phyloP scores from a whole-genome alignment of 2,888 invertebrate species.

The Papilio gigon region DNA sequence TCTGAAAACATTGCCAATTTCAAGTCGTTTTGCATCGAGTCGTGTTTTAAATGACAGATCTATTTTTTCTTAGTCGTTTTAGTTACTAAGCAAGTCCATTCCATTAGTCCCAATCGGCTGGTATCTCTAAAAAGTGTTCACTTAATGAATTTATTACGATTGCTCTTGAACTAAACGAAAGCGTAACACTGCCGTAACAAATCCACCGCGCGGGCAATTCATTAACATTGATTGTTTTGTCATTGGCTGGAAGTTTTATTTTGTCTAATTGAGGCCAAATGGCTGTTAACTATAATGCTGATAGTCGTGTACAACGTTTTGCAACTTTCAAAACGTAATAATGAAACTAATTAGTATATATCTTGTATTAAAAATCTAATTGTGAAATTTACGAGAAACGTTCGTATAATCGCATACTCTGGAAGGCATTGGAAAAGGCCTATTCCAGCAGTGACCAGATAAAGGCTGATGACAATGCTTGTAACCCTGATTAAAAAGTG shows the following conservation, averaged over 20 bases:
- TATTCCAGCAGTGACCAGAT: too few relatives aligned
- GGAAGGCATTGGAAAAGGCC: too few relatives aligned
- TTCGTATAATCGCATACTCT: too few relatives aligned
- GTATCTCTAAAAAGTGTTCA: slow-evolving; percentile 6
- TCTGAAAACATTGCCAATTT: background rate
- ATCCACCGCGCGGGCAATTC: slow-evolving; percentile 62
- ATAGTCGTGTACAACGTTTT: slow-evolving; percentile 44
- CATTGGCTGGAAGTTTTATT: slow-evolving; percentile 72
- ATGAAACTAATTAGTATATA: slow-evolving; percentile 27
- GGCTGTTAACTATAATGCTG: slow-evolving; percentile 63
- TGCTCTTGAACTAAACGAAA: slow-evolving; percentile 36
- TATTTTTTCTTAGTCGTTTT: background rate
- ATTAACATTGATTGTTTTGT: slow-evolving; percentile 73
- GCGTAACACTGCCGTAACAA: slow-evolving; percentile 45
- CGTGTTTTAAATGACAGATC: background rate
- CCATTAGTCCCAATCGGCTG: background rate
- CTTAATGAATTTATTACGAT: slow-evolving; percentile 33
- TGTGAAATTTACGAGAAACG: too few relatives aligned
- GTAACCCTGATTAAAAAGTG: too few relatives aligned
- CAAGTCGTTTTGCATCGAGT: background rate
- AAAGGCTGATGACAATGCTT: too few relatives aligned
- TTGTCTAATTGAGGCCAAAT: slow-evolving; percentile 74
- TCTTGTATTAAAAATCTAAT: slow-evolving; percentile 1
- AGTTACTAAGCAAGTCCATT: background rate
- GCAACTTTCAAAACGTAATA: slow-evolving; percentile 23